phyloP scores from a whole-genome alignment of 37 sponge, comb jelly and placozoan species.

The Cladorhizidae sp. region DNA sequence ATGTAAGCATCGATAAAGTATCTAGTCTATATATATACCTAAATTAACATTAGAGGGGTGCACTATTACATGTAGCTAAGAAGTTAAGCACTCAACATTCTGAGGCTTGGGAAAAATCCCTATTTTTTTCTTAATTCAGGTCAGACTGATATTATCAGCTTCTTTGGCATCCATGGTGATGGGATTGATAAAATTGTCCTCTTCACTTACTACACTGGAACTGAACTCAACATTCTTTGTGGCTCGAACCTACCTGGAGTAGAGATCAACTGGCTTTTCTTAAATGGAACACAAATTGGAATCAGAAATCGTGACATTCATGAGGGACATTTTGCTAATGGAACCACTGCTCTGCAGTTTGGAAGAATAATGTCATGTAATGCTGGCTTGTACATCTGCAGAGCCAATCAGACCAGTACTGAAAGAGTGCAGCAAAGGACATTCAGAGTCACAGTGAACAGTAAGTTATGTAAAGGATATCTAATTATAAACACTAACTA shows the following conservation, averaged over 20 bases:
- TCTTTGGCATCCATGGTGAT: slow-evolving; percentile 35
- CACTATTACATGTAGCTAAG: too few relatives aligned
- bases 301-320: slow-evolving; percentile 13
- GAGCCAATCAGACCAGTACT: neutral
- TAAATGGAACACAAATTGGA: slow-evolving; percentile 27
- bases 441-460: slow-evolving; percentile 20
- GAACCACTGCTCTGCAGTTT: slow-evolving; percentile 30
- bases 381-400: slow-evolving; percentile 27
- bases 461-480: slow-evolving; percentile 25
- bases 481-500: too few relatives aligned
- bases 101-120: too few relatives aligned
- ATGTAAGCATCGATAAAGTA: neutral
- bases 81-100: neutral
- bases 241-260: neutral
- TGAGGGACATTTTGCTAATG: slow-evolving; percentile 23
- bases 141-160: neutral
- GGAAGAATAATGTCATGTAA: neutral
- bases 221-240: slow-evolving; percentile 28
- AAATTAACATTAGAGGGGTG: too few relatives aligned
- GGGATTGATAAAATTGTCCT: slow-evolving; percentile 11
- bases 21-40: too few relatives aligned
- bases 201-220: neutral
- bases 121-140: slow-evolving; percentile 1
- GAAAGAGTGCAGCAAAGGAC: neutral
- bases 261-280: slow-evolving; percentile 15